A percentile compares a stretch with the other conserved stretches of the same genome.
Conservation (phyloP, 2,797 vertebrate genomes). For the Lagocephalus sceleratus region DNA sequence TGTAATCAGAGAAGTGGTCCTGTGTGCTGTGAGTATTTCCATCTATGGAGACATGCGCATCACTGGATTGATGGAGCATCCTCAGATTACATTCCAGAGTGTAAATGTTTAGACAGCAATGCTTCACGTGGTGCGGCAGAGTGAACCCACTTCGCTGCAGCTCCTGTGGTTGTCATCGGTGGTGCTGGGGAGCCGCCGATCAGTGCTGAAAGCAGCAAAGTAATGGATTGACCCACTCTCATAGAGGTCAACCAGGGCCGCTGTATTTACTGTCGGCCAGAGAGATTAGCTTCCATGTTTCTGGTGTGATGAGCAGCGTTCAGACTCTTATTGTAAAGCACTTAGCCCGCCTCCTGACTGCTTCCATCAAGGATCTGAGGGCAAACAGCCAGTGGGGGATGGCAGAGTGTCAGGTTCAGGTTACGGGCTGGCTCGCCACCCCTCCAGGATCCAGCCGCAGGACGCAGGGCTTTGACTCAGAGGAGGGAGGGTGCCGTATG, state of each 20-base stretch:
- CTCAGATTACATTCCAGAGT: slow-evolving; percentile 8
- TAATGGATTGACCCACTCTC: slow-evolving; percentile 38
- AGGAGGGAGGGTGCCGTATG: slow-evolving; percentile 11
- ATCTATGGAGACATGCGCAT: slow-evolving; percentile 1
- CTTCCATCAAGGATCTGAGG: slow-evolving; percentile 7
- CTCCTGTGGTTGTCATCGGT: not conserved
- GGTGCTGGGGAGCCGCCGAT: slow-evolving; percentile 10
- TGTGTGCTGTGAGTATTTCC: slow-evolving; percentile 12
- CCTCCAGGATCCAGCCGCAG: slow-evolving; percentile 45
- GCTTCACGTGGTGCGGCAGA: slow-evolving; percentile 15
- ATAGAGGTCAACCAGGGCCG: slow-evolving; percentile 22
- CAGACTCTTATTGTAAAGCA: slow-evolving; percentile 24
- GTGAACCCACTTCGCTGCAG: slow-evolving; percentile 1
- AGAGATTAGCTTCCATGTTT: slow-evolving; percentile 25
- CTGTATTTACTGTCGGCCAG: slow-evolving; percentile 3
- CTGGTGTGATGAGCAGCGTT: slow-evolving; percentile 15
- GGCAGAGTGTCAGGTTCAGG: slow-evolving; percentile 52
- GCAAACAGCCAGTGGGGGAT: slow-evolving; percentile 19
- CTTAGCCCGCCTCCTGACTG: slow-evolving; percentile 5
- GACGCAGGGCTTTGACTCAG: slow-evolving; percentile 31
- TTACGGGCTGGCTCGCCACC: slow-evolving; percentile 20
- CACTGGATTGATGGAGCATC: slow-evolving; percentile 7
- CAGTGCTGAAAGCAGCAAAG: slow-evolving; percentile 33
- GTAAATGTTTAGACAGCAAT: slow-evolving; percentile 29
- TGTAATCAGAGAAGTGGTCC: no score